Evolutionary conservation across 2,888 invertebrate genomes (phyloP).

Genomic region (Drosophila infuscata): DNA sequence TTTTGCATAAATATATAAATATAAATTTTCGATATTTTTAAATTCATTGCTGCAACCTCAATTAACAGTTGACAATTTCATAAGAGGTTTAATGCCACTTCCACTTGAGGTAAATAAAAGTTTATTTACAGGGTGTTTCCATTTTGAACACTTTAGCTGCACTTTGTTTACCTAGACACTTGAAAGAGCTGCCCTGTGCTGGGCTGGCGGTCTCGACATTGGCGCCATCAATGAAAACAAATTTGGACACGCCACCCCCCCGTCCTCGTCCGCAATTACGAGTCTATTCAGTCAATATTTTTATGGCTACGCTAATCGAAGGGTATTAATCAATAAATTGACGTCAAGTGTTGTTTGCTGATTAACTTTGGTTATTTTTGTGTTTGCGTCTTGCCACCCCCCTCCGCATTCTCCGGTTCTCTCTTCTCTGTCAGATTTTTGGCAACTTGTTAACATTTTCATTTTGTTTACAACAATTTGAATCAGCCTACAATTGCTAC

Average conservation of each 20-base stretch:
- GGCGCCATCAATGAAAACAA: conserved; percentile 49
- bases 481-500: conserved; percentile 31
- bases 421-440: conserved; percentile 32
- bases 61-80: not conserved
- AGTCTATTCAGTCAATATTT: conserved; percentile 37
- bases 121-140: conserved; percentile 20
- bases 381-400: conserved; percentile 3
- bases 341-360: conserved; percentile 69
- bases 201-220: conserved; percentile 23
- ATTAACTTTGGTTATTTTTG: conserved; percentile 71
- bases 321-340: conserved; percentile 76
- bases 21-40: not conserved
- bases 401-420: not conserved
- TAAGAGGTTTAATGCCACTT: not conserved
- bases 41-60: not conserved
- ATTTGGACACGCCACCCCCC: conserved; percentile 29
- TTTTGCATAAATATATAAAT: not conserved
- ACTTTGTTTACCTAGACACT: conserved; percentile 7
- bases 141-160: no score
- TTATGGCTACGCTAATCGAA: conserved; percentile 66
- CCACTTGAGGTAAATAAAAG: not conserved
- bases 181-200: conserved; percentile 3
- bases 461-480: conserved; percentile 61
- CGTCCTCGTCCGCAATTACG: not conserved
- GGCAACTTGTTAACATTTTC: conserved; percentile 50